These are phyloP conservation scores for Maconellicoccus hirsutus DNA, from an alignment of 1,140 invertebrate genomes.

Conservation along the genomic window DNA sequence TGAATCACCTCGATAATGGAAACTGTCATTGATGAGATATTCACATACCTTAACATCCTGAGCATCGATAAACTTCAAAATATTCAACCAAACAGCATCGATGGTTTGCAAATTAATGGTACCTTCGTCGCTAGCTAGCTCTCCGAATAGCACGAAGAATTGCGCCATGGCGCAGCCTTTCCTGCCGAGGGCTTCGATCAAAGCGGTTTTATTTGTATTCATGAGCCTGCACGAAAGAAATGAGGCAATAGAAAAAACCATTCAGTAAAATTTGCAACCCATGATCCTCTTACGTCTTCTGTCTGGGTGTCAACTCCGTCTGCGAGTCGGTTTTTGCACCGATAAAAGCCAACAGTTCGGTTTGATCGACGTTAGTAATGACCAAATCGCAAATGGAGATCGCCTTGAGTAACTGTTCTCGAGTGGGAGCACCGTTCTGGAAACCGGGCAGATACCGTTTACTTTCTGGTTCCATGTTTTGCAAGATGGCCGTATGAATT, in stretches of 20 bases:
- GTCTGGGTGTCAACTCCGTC: conserved; percentile 40
- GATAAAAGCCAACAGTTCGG: conserved; percentile 55
- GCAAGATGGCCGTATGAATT: conserved; percentile 61
- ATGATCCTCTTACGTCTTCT: not conserved
- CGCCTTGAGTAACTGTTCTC: conserved; percentile 39
- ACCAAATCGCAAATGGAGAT: conserved; percentile 51
- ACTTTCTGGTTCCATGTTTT: conserved; percentile 50
- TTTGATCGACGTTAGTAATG: conserved; percentile 57
- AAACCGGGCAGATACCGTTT: conserved; percentile 31
- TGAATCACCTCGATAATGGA: conserved; percentile 19
- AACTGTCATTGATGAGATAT: conserved; percentile 24
- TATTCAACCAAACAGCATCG: conserved; percentile 49
- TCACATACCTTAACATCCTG: conserved; percentile 57
- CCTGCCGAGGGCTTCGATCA: conserved; percentile 64
- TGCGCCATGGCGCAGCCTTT: conserved; percentile 61
- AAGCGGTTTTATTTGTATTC: conserved; percentile 24
- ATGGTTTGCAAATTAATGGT: conserved; percentile 40
- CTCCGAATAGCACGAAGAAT: conserved; percentile 40
- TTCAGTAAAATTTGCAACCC: not conserved
- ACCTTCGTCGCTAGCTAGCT: conserved; percentile 16
- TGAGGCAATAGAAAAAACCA: not conserved
- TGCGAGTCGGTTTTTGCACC: conserved; percentile 68
- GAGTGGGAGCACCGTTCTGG: conserved; percentile 33
- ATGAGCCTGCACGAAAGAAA: conserved; percentile 23
- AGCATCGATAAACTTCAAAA: conserved; percentile 66